phyloP scores from a whole-genome alignment of 2,888 invertebrate species.

The Melolontha melolontha region DNA sequence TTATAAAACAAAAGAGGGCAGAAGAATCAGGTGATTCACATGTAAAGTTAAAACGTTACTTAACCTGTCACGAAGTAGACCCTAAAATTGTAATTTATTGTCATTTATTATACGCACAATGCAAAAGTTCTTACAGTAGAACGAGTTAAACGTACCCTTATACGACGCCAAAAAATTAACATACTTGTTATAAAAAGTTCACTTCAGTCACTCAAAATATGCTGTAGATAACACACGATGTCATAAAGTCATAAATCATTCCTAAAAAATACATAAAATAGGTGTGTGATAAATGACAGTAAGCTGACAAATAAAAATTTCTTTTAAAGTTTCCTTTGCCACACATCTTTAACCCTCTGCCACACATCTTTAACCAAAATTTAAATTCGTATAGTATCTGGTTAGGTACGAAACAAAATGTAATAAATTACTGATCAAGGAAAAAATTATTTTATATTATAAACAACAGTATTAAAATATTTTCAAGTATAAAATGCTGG shows the following conservation, averaged over 20 bases:
- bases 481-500: too few species aligned
- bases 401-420: too few species aligned
- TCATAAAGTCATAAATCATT: constrained; percentile 26
- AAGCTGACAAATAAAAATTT: neutral
- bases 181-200: neutral
- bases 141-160: neutral
- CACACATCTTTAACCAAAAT: neutral
- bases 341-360: too few species aligned
- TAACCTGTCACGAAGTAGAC: neutral
- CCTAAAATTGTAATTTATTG: constrained; percentile 17
- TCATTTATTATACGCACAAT: neutral
- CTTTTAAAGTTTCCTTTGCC: neutral
- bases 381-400: too few species aligned
- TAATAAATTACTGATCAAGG: too few species aligned
- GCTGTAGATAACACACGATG: neutral
- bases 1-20: too few species aligned
- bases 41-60: neutral
- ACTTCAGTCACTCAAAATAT: neutral
- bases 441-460: too few species aligned
- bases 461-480: too few species aligned
- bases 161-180: neutral
- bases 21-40: too few species aligned
- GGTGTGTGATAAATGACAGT: neutral
- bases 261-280: neutral
- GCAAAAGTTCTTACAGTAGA: neutral